A percentile compares a stretch with the other conserved stretches of the same genome.
phyloP scores from a whole-genome alignment of 2,113 vertebrate genomes.

The Thalassarche chlororhynchos region DNA sequence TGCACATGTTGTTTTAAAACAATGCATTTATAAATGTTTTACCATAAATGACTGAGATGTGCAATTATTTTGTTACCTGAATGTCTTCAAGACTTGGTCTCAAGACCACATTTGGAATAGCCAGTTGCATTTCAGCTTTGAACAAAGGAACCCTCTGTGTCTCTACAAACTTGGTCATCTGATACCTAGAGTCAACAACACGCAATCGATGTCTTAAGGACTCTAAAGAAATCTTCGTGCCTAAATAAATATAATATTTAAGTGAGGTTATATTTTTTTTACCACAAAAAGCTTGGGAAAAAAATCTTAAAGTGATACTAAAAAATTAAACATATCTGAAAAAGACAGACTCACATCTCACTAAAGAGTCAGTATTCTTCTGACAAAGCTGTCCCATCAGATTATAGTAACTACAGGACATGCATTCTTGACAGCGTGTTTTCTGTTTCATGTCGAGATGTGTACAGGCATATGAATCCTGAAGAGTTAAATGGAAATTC shows the following conservation, averaged over 20 bases:
- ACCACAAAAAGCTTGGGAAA: neutral
- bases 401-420: conserved; percentile 80
- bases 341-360: conserved; percentile 76
- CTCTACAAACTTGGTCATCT: conserved; percentile 9
- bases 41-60: neutral
- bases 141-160: conserved; percentile 72
- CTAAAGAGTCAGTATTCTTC: conserved; percentile 82
- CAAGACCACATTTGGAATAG: conserved; percentile 82
- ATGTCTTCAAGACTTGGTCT: conserved; percentile 83
- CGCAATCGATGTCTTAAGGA: conserved; percentile 73
- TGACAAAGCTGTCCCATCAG: conserved; percentile 82
- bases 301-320: neutral
- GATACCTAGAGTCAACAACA: conserved; percentile 54
- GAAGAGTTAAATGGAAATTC: neutral
- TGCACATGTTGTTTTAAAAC: neutral
- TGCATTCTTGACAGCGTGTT: conserved; percentile 83
- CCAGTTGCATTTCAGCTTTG: conserved; percentile 76
- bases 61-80: conserved; percentile 72
- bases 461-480: conserved; percentile 78
- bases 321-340: neutral
- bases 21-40: neutral
- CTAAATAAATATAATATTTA: conserved; percentile 52
- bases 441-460: conserved; percentile 77
- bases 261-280: neutral
- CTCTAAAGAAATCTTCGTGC: conserved; percentile 78